Conservation (phyloP, 1,140 invertebrate species). For the Cotesia vestalis region DNA sequence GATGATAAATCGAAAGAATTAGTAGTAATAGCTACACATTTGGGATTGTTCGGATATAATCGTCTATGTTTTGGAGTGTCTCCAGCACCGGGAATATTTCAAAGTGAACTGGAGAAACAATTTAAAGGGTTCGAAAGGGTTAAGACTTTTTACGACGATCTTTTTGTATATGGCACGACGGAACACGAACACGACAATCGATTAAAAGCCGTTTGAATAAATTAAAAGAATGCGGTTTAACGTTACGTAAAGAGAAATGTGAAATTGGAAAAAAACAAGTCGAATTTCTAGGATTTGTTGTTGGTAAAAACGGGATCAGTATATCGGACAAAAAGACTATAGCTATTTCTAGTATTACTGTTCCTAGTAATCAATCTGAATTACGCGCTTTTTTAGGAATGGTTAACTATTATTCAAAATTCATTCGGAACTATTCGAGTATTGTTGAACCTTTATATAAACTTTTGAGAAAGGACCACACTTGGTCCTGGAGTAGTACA, state of each 20-base stretch:
- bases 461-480: conserved; percentile 25
- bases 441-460: conserved; percentile 18
- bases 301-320: conserved; percentile 6
- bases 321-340: not conserved
- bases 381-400: conserved; percentile 17
- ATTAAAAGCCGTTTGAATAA: conserved; percentile 1
- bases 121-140: conserved; percentile 6
- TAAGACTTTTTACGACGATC: conserved; percentile 20
- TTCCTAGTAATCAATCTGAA: conserved; percentile 7
- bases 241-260: conserved; percentile 21
- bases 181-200: conserved; percentile 2
- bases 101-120: conserved; percentile 17
- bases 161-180: conserved; percentile 19
- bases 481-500: conserved; percentile 11
- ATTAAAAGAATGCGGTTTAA: conserved; percentile 19
- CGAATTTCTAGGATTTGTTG: conserved; percentile 14
- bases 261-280: conserved; percentile 11
- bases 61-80: conserved; percentile 22
- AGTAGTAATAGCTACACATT: conserved; percentile 27
- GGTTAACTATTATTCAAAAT: conserved; percentile 27
- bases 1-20: conserved; percentile 46
- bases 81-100: conserved; percentile 19
- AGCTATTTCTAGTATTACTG: conserved; percentile 16
- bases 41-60: conserved; percentile 10
- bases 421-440: conserved; percentile 21